phyloP scores from a whole-genome alignment of 2,113 vertebrate genomes.

The Manacus vitellinus region DNA sequence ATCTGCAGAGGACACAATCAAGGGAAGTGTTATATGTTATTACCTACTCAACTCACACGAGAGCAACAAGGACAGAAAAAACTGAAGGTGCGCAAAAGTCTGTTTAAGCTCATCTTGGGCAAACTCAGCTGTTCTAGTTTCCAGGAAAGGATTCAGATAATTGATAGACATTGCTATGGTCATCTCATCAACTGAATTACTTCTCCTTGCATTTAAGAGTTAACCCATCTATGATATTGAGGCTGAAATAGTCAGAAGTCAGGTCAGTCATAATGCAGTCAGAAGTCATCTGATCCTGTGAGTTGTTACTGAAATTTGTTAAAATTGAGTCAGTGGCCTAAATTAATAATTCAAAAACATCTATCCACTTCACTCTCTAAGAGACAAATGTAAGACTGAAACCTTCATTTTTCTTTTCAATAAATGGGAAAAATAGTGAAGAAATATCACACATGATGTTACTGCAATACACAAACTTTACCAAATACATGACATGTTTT shows the following conservation, averaged over 20 bases:
- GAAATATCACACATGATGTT: neutral
- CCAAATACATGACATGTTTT: neutral
- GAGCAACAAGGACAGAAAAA: neutral
- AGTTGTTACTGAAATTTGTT: neutral
- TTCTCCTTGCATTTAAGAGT: neutral
- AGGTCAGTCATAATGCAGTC: neutral
- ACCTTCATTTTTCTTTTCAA: neutral
- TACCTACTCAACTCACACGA: neutral
- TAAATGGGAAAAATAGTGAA: neutral
- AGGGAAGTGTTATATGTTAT: neutral
- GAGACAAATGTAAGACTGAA: neutral
- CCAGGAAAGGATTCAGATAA: neutral
- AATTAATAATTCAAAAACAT: neutral
- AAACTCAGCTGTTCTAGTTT: neutral
- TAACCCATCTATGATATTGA: neutral
- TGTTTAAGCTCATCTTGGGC: neutral
- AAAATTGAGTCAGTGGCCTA: neutral
- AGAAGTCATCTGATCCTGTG: neutral
- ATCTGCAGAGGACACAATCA: neutral
- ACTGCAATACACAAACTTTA: neutral
- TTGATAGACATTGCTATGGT: neutral
- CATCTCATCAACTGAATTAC: neutral
- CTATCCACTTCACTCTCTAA: neutral
- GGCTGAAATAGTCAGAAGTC: neutral
- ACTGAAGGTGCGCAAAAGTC: neutral